Base-by-base conservation (phyloP, 2,888 invertebrate species). In the Chelonus formosanus region DNA sequence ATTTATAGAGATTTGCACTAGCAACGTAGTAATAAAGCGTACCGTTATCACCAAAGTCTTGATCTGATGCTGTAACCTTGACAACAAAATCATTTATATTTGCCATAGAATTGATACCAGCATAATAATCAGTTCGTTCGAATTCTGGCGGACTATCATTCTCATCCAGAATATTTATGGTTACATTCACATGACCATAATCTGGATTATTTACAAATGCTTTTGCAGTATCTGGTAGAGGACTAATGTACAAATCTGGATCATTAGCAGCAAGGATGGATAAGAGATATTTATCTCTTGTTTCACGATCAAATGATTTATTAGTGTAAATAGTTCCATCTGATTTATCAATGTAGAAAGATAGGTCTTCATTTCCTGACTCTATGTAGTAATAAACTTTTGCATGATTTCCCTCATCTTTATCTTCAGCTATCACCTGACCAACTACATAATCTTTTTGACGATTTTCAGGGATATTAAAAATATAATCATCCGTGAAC, bases 111-210 rank as follows among this genome's bases (percentile, higher is more conserved):
- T 92, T 93, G 10, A 94, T 80, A 86, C 92, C 92, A 56, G 91
- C 90, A 76, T 90, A 90, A 76, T 91, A 92, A 59, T 88, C 84
- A 31, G 83, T 77, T 68, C 89, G 86, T 59, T 89, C 87, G 78
- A 94, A 94, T 48, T 87, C 85, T 0, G 96, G 96, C 4, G 90
- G 88, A 80, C 95, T 94, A 78, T 96, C 96, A 75, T 96, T 96
- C 60, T 92, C 90, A 79, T 96, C 96, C 34, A 91, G 85, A 4
- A 97, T 89, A 3, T 86, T 88, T 45, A 96, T 87, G 62, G 86
- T 88, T 1, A 95, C 91, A 62, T 89, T 88, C 0, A 92, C 91
- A 20, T 94, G 88, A 55, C 92, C 91, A 55, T 88, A 89, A 71
- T 94, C 92, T 71, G 77, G 73, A 69, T 71, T 75, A 35, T 74